These are phyloP conservation scores for Drosophila punjabiensis DNA, from an alignment of 1,140 invertebrate genomes.

Conservation along the genomic window DNA sequence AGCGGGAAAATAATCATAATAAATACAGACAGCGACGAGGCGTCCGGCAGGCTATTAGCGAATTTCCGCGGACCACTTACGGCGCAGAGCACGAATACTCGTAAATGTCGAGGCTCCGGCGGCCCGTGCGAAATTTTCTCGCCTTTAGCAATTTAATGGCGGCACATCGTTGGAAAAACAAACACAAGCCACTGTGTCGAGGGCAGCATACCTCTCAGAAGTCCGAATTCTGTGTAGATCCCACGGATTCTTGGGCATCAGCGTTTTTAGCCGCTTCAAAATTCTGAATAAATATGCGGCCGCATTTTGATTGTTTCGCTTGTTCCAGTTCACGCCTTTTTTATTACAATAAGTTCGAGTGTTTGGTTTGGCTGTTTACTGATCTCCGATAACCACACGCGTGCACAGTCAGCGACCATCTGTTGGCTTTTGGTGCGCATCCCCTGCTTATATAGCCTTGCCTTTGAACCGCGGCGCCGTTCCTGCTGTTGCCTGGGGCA, in stretches of 20 bases:
- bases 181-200: constrained; percentile 47
- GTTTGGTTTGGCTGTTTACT: constrained; percentile 32
- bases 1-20: constrained; percentile 54
- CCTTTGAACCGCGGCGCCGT: constrained; percentile 13
- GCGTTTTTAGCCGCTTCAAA: constrained; percentile 19
- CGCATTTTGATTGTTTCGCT: constrained; percentile 30
- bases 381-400: constrained; percentile 73
- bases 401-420: constrained; percentile 77
- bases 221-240: constrained; percentile 11
- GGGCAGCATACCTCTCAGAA: constrained; percentile 32
- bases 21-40: constrained; percentile 29
- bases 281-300: constrained; percentile 29
- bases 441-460: constrained; percentile 63
- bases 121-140: constrained; percentile 59
- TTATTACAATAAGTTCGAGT: constrained; percentile 50
- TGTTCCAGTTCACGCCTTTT: constrained; percentile 30
- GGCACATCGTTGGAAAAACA: constrained; percentile 55
- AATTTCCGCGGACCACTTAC: constrained; percentile 54
- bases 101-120: constrained; percentile 24
- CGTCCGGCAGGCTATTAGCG: constrained; percentile 66
- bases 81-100: constrained; percentile 9
- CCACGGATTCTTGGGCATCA: constrained; percentile 14
- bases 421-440: constrained; percentile 68
- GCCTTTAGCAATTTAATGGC: constrained; percentile 64
- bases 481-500: neutral